A percentile compares a stretch with the other conserved stretches of the same genome.
These are phyloP conservation scores for Lumbricus terrestris DNA, from an alignment of 2,888 invertebrate species.

Conservation along the genomic window DNA sequence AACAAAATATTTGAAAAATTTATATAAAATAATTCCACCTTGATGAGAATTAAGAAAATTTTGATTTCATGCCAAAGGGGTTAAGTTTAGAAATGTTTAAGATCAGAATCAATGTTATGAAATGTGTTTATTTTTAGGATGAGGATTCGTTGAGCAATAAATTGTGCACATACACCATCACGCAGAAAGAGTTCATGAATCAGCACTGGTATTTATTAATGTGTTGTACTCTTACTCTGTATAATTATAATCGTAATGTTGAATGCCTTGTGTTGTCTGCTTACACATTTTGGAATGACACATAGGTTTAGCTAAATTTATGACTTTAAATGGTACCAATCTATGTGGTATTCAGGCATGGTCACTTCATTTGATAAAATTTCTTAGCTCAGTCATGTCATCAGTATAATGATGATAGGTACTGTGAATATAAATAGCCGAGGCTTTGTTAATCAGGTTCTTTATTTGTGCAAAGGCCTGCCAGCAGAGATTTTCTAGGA, in stretches of 20 bases:
- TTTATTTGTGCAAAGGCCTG: too few species aligned
- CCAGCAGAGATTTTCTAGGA: too few species aligned
- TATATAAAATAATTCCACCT: too few species aligned
- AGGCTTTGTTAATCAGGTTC: too few species aligned
- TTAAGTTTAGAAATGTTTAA: background rate
- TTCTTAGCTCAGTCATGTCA: background rate
- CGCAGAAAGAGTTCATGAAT: constrained; percentile 96
- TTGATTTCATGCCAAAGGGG: too few species aligned
- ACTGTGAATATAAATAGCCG: too few species aligned
- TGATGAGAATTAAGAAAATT: too few species aligned
- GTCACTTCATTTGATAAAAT: background rate
- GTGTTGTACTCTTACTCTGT: background rate
- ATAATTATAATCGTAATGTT: background rate
- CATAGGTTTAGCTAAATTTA: too few species aligned
- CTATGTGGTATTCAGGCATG: too few species aligned
- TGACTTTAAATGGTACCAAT: too few species aligned
- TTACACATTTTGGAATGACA: too few species aligned
- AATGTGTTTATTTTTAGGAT: constrained; percentile 63
- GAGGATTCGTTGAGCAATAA: constrained; percentile 82
- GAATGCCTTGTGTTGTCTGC: background rate
- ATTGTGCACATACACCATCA: constrained; percentile 92
- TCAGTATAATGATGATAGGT: background rate
- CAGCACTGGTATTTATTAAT: constrained; percentile 64
- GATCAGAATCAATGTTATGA: background rate
- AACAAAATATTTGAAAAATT: too few species aligned